Evolutionary conservation across 2,113 vertebrate genomes (phyloP), one percentile per base, ranked within the genome.

Genomic region (Etheostoma cragini): DNA sequence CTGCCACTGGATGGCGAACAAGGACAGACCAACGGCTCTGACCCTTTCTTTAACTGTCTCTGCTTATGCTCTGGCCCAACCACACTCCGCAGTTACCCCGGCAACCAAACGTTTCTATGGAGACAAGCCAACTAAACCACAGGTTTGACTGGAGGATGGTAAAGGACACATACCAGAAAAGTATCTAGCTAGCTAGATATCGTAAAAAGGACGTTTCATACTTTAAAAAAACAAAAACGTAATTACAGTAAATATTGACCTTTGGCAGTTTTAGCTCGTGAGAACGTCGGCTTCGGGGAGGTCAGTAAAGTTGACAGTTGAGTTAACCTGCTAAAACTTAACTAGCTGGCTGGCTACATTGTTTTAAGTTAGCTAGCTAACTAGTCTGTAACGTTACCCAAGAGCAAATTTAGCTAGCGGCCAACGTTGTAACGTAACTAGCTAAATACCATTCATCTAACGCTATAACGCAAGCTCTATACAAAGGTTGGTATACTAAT

Each of bases 21-120:
- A 54, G 42, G 50, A 65, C 62, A 42, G 38, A 2, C 38, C 38
- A 42, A 42, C 38, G 10, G 38, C 38, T 11, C 38, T 42, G 38
- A 0, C 12, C 10, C 33, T 30, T 30, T 30, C 30, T 30, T 26
- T 30, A 30, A 30, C 30, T 30, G 30, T 30, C 30, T 30, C 3
- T 3, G 30, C 30, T 30, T 30, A 30, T 3, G 30, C 30, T 30
- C 38, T 42, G 38, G 2, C 6, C 10, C 33, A 5, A 6, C 33
- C 49, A 21, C 49, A 17, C 42, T 50, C 24, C 0, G n/a, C 16
- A 5, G 80, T 90, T 73, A 30, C 75, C 76, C 0, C 1, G 69
- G 68, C 65, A 76, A 91, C 85, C 80, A 46, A 46, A 33, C 71
- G 84, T 91, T 88, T 60, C 87, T 67, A 87, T 80, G 81, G 82